Percentiles rank a stretch among this genome's conserved stretches.
Evolutionary conservation across 2,797 vertebrate species (phyloP).

Genomic region (Ciconia nigra): DNA sequence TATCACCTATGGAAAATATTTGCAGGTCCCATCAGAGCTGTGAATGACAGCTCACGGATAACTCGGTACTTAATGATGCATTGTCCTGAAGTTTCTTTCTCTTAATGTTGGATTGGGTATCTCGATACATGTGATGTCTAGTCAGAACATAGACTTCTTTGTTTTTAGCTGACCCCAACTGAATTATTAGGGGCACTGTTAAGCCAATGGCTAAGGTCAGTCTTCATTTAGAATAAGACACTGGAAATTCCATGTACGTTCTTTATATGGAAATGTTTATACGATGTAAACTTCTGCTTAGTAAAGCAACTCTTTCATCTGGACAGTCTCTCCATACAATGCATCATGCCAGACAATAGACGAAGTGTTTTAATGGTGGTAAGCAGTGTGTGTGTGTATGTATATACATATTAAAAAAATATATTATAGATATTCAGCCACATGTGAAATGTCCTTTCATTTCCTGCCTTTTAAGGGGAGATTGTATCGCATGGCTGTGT

Average conservation of each 20-base stretch:
- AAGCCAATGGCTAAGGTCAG: constrained; percentile 17
- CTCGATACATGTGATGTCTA: neutral
- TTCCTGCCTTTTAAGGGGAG: constrained; percentile 60
- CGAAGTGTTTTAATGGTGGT: constrained; percentile 52
- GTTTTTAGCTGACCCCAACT: neutral
- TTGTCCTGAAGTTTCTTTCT: neutral
- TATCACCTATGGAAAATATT: neutral
- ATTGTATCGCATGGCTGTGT: neutral
- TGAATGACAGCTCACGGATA: neutral
- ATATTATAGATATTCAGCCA: neutral
- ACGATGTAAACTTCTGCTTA: neutral
- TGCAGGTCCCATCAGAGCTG: neutral
- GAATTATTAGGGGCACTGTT: constrained; percentile 3
- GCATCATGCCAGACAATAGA: constrained; percentile 57
- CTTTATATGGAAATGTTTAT: constrained; percentile 62
- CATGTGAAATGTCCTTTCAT: neutral
- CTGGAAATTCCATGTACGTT: neutral
- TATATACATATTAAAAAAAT: constrained; percentile 26
- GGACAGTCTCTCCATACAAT: constrained; percentile 57
- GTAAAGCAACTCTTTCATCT: constrained; percentile 47
- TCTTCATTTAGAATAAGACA: constrained; percentile 4
- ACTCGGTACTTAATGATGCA: neutral
- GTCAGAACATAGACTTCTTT: neutral
- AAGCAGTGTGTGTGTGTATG: neutral
- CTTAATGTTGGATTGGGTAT: neutral